Percentiles rank a stretch among this genome's conserved stretches.
Evolutionary conservation across 2,113 vertebrate species (phyloP).

Genomic region (Aix galericulata): DNA sequence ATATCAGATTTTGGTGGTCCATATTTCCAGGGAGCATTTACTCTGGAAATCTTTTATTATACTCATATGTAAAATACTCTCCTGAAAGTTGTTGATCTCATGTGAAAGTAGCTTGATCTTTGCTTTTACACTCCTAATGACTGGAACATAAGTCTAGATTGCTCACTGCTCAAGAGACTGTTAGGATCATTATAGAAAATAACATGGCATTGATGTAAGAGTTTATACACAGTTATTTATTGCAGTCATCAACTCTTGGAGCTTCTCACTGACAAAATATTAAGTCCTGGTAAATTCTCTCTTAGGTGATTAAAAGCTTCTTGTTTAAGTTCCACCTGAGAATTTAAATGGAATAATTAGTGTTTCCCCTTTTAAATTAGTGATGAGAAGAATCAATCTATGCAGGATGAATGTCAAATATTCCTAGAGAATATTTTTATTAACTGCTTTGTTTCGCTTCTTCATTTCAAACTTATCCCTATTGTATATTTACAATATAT

Average conservation of each 20-base stretch:
- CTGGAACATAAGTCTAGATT: background rate
- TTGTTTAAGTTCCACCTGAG: background rate
- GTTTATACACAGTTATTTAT: background rate
- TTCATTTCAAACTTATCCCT: background rate
- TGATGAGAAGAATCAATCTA: background rate
- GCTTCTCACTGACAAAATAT: background rate
- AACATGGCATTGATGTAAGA: background rate
- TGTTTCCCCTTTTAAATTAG: background rate
- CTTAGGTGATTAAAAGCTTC: background rate
- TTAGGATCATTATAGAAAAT: background rate
- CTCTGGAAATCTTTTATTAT: background rate
- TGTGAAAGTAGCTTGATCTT: background rate
- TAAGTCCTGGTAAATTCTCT: background rate
- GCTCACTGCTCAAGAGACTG: background rate
- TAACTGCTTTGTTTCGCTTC: background rate
- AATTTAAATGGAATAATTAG: background rate
- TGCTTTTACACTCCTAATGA: fast-evolving
- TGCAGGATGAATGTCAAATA: background rate
- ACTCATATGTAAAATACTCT: background rate
- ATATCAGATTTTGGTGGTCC: background rate
- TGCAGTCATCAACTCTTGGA: background rate
- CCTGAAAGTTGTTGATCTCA: background rate
- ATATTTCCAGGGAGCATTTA: background rate
- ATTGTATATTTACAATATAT: background rate
- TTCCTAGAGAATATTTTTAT: background rate